Evolutionary conservation across 2,888 invertebrate species (phyloP).

Genomic region (Leptopilina drosophilae): DNA sequence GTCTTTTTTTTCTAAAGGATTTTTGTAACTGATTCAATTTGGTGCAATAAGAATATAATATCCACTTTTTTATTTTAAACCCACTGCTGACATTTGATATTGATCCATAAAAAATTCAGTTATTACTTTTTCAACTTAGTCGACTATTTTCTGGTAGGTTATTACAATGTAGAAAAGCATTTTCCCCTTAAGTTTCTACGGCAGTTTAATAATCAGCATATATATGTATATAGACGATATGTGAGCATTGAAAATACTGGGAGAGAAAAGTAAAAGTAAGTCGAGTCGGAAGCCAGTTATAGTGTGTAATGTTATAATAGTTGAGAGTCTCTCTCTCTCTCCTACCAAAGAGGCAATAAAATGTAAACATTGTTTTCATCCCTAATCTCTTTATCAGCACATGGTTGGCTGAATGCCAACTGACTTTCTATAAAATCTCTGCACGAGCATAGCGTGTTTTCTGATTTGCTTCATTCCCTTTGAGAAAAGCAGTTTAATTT

Average conservation of each 20-base stretch:
- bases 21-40: no score
- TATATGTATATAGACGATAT: not conserved
- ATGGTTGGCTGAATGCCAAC: conserved; percentile 68
- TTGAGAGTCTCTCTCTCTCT: conserved; percentile 1
- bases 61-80: not conserved
- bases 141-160: not conserved
- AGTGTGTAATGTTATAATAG: conserved; percentile 1
- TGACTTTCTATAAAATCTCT: conserved; percentile 53
- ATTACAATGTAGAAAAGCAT: not conserved
- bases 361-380: conserved; percentile 69
- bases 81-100: not conserved
- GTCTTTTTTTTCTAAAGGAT: no score
- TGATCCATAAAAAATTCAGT: not conserved
- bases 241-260: not conserved
- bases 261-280: conserved; percentile 8
- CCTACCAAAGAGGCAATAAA: conserved; percentile 50
- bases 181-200: not conserved
- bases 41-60: no score
- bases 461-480: conserved; percentile 18
- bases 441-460: conserved; percentile 24
- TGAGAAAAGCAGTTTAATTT: conserved; percentile 33
- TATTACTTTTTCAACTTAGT: not conserved
- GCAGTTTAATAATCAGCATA: conserved; percentile 12
- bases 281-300: conserved; percentile 8
- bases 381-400: conserved; percentile 74